A percentile compares a stretch with the other conserved stretches of the same genome.
These are phyloP conservation scores for Seladonia tumulorum DNA, from an alignment of 2,888 invertebrate genomes.

Conservation along the genomic window DNA sequence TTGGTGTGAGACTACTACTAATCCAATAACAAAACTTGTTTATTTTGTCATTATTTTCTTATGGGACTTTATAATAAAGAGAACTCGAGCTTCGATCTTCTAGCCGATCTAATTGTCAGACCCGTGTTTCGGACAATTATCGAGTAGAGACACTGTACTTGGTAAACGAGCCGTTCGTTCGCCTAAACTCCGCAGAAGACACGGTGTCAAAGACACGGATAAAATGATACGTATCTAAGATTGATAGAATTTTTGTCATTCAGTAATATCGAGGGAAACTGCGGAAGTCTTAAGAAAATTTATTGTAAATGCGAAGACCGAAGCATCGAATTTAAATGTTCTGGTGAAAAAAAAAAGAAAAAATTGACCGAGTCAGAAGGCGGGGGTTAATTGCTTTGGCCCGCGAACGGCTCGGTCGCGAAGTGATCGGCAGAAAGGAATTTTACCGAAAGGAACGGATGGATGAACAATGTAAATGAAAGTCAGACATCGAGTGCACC, in stretches of 20 bases:
- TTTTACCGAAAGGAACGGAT: not conserved
- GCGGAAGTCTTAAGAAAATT: constrained; percentile 1
- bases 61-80: no score
- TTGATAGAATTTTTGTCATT: not conserved
- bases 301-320: not conserved
- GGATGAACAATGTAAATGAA: constrained; percentile 15
- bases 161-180: not conserved
- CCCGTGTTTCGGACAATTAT: no score
- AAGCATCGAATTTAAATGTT: not conserved
- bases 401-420: not conserved
- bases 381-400: not conserved
- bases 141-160: not conserved
- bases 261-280: not conserved
- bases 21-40: no score
- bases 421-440: not conserved
- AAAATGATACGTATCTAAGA: not conserved
- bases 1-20: no score
- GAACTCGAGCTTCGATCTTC: no score
- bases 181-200: not conserved
- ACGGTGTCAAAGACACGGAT: not conserved
- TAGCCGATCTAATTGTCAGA: no score
- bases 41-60: no score
- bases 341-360: not conserved
- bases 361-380: not conserved
- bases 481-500: not conserved